phyloP scores from a whole-genome alignment of 2,113 vertebrate species.

The Myodes glareolus region DNA sequence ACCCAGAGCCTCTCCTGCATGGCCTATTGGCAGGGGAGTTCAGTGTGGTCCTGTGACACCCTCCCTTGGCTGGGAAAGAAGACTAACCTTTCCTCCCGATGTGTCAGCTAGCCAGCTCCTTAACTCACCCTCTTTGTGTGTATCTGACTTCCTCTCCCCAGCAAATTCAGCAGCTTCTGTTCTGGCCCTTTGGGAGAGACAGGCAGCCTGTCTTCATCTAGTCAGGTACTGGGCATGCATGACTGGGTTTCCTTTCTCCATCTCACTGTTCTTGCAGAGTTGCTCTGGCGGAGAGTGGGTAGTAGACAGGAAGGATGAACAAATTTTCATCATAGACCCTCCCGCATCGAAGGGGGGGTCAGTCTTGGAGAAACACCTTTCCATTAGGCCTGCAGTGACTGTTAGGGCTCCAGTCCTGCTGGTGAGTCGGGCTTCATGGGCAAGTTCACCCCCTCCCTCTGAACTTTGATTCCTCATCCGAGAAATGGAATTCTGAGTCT shows the following conservation, averaged over 20 bases:
- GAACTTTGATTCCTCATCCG: constrained; percentile 6
- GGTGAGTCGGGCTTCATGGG: background rate
- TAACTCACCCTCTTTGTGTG: background rate
- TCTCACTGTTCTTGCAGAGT: background rate
- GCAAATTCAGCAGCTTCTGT: background rate
- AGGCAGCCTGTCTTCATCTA: background rate
- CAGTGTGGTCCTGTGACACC: background rate
- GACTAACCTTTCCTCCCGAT: background rate
- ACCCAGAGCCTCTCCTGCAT: background rate
- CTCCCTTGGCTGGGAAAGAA: background rate
- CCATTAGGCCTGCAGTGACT: background rate
- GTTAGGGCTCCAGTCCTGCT: background rate
- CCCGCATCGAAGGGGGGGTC: background rate
- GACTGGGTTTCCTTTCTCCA: background rate
- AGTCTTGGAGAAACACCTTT: background rate
- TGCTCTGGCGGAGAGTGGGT: background rate
- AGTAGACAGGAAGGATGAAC: background rate
- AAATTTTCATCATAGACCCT: background rate
- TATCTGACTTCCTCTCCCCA: background rate
- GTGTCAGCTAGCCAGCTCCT: background rate
- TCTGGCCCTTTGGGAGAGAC: background rate
- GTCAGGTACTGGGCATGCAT: background rate
- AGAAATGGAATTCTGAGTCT: background rate
- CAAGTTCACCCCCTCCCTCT: background rate
- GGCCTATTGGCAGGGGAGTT: background rate